Percentiles rank a stretch among this genome's conserved stretches.
Evolutionary conservation across 2,113 vertebrate genomes (phyloP).

Genomic region (Lanius collurio): DNA sequence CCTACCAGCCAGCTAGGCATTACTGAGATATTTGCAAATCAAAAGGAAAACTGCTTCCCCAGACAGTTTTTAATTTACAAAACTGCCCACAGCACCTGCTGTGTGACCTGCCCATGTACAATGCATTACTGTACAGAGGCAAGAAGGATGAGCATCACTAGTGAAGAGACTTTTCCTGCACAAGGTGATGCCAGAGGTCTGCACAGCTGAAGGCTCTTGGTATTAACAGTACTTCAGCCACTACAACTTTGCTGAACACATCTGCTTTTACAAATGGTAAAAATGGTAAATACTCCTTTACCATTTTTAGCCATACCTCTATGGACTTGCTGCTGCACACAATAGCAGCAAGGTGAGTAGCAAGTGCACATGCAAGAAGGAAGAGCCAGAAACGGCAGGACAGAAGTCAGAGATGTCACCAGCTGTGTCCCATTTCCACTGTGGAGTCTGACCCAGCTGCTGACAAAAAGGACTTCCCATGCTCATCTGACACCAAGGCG

Average conservation of each 20-base stretch:
- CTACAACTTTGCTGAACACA: neutral
- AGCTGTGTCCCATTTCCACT: neutral
- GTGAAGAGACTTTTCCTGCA: neutral
- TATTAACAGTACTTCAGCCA: neutral
- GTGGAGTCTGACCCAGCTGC: neutral
- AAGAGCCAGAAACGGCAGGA: neutral
- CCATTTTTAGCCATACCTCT: neutral
- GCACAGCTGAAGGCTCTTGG: neutral
- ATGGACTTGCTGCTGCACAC: neutral
- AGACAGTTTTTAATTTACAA: neutral
- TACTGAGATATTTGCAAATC: neutral
- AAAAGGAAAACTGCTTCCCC: neutral
- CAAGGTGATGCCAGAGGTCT: neutral
- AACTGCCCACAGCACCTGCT: neutral
- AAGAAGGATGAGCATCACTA: neutral
- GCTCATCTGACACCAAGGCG: neutral
- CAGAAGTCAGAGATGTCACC: neutral
- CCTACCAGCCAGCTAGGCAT: neutral
- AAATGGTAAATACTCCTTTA: neutral
- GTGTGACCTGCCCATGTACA: neutral
- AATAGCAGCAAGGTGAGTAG: neutral
- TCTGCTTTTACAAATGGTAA: neutral
- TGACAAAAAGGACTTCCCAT: neutral
- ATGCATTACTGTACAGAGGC: neutral
- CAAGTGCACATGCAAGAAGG: accelerated